phyloP scores from a whole-genome alignment of 2,797 vertebrate genomes.

The Smutsia gigantea region DNA sequence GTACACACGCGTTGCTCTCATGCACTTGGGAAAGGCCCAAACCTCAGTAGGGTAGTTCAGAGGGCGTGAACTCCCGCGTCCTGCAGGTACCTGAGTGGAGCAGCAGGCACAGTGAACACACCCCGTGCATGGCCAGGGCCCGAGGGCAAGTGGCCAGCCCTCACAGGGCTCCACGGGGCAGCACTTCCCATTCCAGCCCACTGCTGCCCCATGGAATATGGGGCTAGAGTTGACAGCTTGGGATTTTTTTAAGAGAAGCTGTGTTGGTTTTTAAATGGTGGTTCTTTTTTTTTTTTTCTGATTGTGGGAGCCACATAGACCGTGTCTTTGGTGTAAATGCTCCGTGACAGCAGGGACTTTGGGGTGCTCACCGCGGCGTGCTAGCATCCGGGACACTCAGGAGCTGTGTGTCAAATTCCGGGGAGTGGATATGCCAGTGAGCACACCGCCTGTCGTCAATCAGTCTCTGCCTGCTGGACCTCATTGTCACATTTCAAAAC shows the following conservation, averaged over 20 bases:
- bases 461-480: background rate
- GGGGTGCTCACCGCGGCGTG: background rate
- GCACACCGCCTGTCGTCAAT: background rate
- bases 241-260: background rate
- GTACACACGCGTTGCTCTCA: background rate
- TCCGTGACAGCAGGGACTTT: background rate
- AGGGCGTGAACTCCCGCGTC: background rate
- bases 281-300: background rate
- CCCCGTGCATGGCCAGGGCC: background rate
- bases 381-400: background rate
- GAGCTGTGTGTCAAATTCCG: background rate
- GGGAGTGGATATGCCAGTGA: background rate
- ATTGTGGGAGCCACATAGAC: background rate
- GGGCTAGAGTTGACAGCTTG: background rate
- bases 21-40: background rate
- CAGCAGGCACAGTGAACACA: background rate
- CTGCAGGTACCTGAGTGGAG: accelerated
- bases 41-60: background rate
- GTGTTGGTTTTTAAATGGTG: background rate
- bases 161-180: no score
- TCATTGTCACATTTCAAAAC: slow-evolving; percentile 22
- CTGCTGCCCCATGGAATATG: background rate
- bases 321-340: background rate
- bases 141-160: background rate
- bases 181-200: background rate